Base-by-base conservation (phyloP, 2,113 vertebrate species). In the Dolichotis patagonum region DNA sequence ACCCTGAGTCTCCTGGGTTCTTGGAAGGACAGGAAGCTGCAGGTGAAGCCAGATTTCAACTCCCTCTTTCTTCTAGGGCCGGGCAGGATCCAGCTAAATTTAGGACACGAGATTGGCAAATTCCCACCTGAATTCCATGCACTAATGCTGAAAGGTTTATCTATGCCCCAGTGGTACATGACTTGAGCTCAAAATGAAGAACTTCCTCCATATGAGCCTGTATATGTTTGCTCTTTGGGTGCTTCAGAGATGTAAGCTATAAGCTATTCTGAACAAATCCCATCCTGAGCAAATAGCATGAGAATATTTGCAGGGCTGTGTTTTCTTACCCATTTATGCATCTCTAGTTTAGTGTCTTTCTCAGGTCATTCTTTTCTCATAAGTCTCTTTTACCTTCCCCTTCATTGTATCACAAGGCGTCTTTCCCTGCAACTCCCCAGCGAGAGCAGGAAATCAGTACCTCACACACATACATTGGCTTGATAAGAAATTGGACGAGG, bases 131-230 rank as follows among this genome's bases (percentile, higher is more conserved):
- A 94, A 62, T 90, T 78, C 65, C 3, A 1, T 28, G 32, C 63
- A 77, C 52, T 85, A 85, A 85, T 17, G 56, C 92, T 62, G 62
- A 24, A 89, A 78, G 17, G 9, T 41, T 89, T 35, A 41, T 58
- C 95, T 43, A 71, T 77, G 85, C 88, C 46, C 88, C 85, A n/a
- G 3, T 73, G 32, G 69, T 41, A 73, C 19, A 87, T 11, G 49
- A 32, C 26, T 82, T 62, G 77, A 43, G 43, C 62, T 83, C 58
- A 52, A 94, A 95, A 91, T 91, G 24, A 94, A 95, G 60, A 85
- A 46, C 4, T 20, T 43, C 10, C 22, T 54, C 8, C 46, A 62
- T 93, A 46, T 56, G 19, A 30, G 38, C n/a, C 24, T 78, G 28
- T 30, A 30, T 49, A 49, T 16, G 35, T 52, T 46, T 94, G 22